Percentiles rank a stretch among this genome's conserved stretches.
These are phyloP conservation scores for Gymnoscelis rufifasciata DNA, from an alignment of 2,888 invertebrate species.

Conservation along the genomic window DNA sequence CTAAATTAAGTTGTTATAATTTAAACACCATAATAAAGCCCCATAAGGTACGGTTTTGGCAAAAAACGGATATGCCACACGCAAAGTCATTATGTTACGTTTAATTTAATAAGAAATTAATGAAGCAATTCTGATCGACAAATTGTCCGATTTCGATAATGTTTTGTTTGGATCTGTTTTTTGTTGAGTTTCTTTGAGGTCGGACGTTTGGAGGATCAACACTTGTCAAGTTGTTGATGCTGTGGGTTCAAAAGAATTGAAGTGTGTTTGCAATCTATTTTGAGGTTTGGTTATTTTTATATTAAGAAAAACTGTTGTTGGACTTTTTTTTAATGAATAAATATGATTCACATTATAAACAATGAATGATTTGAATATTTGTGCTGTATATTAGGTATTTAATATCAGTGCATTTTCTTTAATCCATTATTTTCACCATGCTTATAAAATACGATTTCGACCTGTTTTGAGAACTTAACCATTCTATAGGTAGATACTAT, in stretches of 20 bases:
- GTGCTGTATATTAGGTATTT: too few relatives aligned
- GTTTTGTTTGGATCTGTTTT: slow-evolving; percentile 35
- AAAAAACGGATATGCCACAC: slow-evolving; percentile 66
- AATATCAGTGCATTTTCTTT: too few relatives aligned
- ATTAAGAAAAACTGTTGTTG: too few relatives aligned
- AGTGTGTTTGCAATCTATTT: slow-evolving; percentile 16
- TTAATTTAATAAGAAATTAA: slow-evolving; percentile 62
- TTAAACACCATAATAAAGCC: slow-evolving; percentile 63
- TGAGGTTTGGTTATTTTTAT: too few relatives aligned
- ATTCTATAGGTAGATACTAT: too few relatives aligned
- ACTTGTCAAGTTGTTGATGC: slow-evolving; percentile 20
- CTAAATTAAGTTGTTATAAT: slow-evolving; percentile 74
- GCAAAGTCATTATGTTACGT: slow-evolving; percentile 60
- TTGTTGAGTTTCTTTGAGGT: slow-evolving; percentile 38
- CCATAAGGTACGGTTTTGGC: slow-evolving; percentile 61
- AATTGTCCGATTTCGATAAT: slow-evolving; percentile 50
- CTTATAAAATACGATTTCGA: too few relatives aligned
- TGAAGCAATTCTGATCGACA: slow-evolving; percentile 55
- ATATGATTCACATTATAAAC: too few relatives aligned
- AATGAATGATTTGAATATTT: too few relatives aligned
- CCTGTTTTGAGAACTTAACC: too few relatives aligned
- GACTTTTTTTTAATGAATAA: too few relatives aligned
- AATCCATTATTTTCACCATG: too few relatives aligned
- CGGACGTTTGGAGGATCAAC: slow-evolving; percentile 29
- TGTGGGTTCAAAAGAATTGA: slow-evolving; percentile 31